Percentiles rank a stretch among this genome's conserved stretches.
Conservation (phyloP, 2,888 invertebrate genomes). For the Nomada ruficornis region DNA sequence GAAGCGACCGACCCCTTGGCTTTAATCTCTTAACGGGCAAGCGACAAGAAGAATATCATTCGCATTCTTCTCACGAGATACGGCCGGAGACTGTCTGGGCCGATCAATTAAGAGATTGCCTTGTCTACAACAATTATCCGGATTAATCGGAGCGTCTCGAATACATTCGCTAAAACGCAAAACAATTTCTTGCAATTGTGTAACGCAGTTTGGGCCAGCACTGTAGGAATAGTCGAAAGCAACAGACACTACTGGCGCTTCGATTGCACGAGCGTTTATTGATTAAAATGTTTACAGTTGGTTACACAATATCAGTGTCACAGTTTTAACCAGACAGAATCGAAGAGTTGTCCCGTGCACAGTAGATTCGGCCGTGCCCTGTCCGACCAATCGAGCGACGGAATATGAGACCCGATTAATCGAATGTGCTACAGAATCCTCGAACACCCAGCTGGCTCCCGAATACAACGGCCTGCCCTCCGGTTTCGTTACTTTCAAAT, state of each 20-base stretch:
- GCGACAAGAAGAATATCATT: slow-evolving; percentile 78
- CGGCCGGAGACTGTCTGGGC: slow-evolving; percentile 53
- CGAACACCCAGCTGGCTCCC: slow-evolving; percentile 25
- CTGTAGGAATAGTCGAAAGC: no score
- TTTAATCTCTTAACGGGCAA: slow-evolving; percentile 83
- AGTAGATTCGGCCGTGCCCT: not conserved
- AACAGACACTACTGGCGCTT: no score
- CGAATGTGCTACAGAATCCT: slow-evolving; percentile 29
- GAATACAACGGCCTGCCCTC: not conserved
- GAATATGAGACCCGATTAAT: not conserved
- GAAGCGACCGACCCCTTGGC: slow-evolving; percentile 75
- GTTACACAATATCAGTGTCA: no score
- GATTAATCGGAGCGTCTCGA: slow-evolving; percentile 52
- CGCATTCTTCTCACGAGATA: slow-evolving; percentile 69
- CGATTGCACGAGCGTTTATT: no score
- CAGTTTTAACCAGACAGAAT: not conserved
- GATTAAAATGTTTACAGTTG: no score
- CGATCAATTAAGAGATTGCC: slow-evolving; percentile 77
- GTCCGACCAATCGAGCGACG: not conserved
- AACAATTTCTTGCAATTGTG: no score
- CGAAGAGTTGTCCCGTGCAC: no score
- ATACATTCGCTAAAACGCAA: not conserved
- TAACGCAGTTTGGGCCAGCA: no score
- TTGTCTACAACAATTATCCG: slow-evolving; percentile 66
- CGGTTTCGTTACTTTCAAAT: slow-evolving; percentile 67